Percentiles rank a stretch among this genome's conserved stretches.
These are phyloP conservation scores for Brachionus sp. DNA, from an alignment of 1,140 invertebrate species.

Conservation along the genomic window DNA sequence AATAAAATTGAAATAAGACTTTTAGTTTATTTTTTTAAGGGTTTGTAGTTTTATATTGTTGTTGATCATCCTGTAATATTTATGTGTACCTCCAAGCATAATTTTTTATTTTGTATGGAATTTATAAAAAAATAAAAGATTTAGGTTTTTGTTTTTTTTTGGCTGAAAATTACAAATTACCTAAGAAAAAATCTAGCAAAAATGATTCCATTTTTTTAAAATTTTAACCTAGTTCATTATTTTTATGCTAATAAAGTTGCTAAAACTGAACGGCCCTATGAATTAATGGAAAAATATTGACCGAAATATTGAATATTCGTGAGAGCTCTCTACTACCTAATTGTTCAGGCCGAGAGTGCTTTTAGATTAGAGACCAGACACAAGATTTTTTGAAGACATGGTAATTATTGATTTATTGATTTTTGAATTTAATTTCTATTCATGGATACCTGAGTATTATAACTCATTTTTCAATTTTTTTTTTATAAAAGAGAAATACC, in stretches of 20 bases:
- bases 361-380: background rate
- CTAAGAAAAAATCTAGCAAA: background rate
- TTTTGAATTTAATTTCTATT: background rate
- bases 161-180: slow-evolving; percentile 10
- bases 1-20: background rate
- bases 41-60: background rate
- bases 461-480: background rate
- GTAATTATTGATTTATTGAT: slow-evolving; percentile 32
- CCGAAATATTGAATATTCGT: background rate
- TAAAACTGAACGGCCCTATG: background rate
- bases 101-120: background rate
- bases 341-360: background rate
- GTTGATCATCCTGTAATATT: slow-evolving; percentile 26
- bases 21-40: background rate
- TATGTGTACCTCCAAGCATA: background rate
- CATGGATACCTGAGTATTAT: slow-evolving; percentile 12
- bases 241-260: slow-evolving; percentile 27
- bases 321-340: background rate
- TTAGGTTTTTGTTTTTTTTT: slow-evolving; percentile 17
- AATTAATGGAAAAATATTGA: background rate
- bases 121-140: background rate
- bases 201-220: background rate
- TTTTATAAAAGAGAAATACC: background rate
- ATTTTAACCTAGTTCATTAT: slow-evolving; percentile 20
- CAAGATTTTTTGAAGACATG: background rate